phyloP scores from a whole-genome alignment of 2,797 vertebrate species.

The Scleropages formosus region DNA sequence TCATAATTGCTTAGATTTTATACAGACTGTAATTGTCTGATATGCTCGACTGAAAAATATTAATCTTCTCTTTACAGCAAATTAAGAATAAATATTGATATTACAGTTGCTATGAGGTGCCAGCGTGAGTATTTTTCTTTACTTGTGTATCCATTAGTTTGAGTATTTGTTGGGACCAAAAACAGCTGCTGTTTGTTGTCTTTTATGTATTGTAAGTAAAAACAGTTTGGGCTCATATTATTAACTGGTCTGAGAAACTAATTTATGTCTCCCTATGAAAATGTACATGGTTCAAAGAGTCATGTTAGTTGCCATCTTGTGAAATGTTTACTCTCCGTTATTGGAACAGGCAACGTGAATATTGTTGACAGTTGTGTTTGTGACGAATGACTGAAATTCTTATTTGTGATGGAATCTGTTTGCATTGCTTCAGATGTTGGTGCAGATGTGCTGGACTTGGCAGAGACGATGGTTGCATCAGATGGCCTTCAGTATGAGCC shows the following conservation, averaged over 20 bases:
- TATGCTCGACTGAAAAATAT: neutral
- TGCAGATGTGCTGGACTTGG: slow-evolving; percentile 92
- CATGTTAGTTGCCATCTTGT: no score
- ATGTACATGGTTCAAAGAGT: no score
- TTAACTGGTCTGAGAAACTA: no score
- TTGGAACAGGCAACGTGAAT: no score
- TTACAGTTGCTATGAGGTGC: slow-evolving; percentile 97
- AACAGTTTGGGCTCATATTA: no score
- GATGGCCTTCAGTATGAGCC: slow-evolving; percentile 90
- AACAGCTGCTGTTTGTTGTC: neutral
- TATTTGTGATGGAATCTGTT: neutral
- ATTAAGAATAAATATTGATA: slow-evolving; percentile 93
- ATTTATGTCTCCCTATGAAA: no score
- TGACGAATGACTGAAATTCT: neutral
- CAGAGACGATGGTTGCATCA: slow-evolving; percentile 93
- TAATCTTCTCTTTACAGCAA: slow-evolving; percentile 76
- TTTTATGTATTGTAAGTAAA: no score
- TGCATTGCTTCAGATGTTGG: slow-evolving; percentile 80
- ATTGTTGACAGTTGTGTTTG: no score
- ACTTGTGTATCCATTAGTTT: neutral
- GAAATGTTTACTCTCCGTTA: no score
- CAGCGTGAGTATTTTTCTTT: slow-evolving; percentile 81
- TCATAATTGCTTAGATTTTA: no score
- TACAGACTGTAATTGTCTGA: no score
- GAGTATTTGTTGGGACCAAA: no score